Evolutionary conservation across 1,140 invertebrate species (phyloP), one percentile per base, ranked within the genome.

Genomic region (Aplysia californica): DNA sequence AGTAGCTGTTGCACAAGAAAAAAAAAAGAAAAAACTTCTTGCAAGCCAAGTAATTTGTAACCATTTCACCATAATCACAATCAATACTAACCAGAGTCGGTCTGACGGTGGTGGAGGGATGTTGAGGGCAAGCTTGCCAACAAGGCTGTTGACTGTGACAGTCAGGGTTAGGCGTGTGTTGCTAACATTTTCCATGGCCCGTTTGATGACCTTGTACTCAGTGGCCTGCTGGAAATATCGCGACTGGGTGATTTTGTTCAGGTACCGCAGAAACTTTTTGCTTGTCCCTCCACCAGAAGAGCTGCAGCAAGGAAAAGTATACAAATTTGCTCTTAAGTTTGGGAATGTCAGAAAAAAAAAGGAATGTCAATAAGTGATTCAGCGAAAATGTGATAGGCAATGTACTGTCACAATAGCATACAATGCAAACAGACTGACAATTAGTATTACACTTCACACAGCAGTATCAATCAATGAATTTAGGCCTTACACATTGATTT

Each of bases 31-130:
- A 61, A 61, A 61, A 26, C 56, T 67, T n/a, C n/a, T n/a, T n/a
- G n/a, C n/a, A n/a, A n/a, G n/a, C n/a, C n/a, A n/a, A n/a, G n/a
- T n/a, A n/a, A n/a, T n/a, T n/a, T n/a, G n/a, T n/a, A n/a, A n/a
- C n/a, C n/a, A n/a, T n/a, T n/a, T n/a, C n/a, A n/a, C n/a, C n/a
- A n/a, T n/a, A n/a, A n/a, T n/a, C n/a, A n/a, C n/a, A 15, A 50
- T 10, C 44, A 50, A 44, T 56, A 70, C 82, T 83, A 80, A 93
- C 98, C 98, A 99, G 1, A 99, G 83, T 65, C 97, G 92, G 90
- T 99, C 97, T 55, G 95, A 94, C 0, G 97, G 97, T 55, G 97
- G 95, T 33, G 96, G 95, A 38, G 97, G 97, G 83, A 99, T 93
- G 89, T 99, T 99, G n/a, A 99, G 77, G 1, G 95, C 94, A 56